A percentile compares a stretch with the other conserved stretches of the same genome.
Conservation (phyloP, 2,797 vertebrate species). For the Ctenopoma kingsleyae region DNA sequence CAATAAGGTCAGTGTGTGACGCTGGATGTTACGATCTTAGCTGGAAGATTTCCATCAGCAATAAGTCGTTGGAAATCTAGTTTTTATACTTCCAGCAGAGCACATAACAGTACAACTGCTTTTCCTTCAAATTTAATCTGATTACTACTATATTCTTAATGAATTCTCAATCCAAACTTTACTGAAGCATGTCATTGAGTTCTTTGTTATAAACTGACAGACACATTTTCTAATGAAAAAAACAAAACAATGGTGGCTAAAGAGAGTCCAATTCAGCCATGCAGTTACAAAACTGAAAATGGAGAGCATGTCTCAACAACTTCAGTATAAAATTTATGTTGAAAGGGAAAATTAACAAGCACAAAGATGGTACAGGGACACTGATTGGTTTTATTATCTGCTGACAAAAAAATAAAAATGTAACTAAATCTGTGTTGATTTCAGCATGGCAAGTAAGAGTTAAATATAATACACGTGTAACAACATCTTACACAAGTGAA, state of each 20-base stretch:
- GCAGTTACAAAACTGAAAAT: conserved; percentile 27
- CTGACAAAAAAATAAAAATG: conserved; percentile 16
- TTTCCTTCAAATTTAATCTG: conserved; percentile 13
- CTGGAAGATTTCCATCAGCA: conserved; percentile 41
- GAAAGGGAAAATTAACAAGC: background rate
- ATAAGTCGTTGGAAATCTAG: conserved; percentile 20
- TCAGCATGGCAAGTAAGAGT: background rate
- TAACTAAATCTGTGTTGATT: conserved; percentile 11
- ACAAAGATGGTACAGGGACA: conserved; percentile 9
- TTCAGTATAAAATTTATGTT: conserved; percentile 1
- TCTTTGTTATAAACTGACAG: conserved; percentile 17
- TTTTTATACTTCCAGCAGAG: conserved; percentile 8
- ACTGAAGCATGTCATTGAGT: conserved; percentile 16
- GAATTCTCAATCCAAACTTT: conserved; percentile 12
- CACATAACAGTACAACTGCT: conserved; percentile 20
- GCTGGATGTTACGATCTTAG: conserved; percentile 45
- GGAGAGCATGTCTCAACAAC: background rate
- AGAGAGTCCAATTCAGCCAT: conserved; percentile 42
- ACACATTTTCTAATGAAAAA: conserved; percentile 17
- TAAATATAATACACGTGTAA: conserved; percentile 48
- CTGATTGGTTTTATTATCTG: background rate
- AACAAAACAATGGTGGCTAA: conserved; percentile 18
- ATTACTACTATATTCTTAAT: background rate
- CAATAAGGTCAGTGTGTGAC: conserved; percentile 74
- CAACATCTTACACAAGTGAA: conserved; percentile 60